Conservation (phyloP, 2,113 vertebrate species). For the Entelurus aequoreus region DNA sequence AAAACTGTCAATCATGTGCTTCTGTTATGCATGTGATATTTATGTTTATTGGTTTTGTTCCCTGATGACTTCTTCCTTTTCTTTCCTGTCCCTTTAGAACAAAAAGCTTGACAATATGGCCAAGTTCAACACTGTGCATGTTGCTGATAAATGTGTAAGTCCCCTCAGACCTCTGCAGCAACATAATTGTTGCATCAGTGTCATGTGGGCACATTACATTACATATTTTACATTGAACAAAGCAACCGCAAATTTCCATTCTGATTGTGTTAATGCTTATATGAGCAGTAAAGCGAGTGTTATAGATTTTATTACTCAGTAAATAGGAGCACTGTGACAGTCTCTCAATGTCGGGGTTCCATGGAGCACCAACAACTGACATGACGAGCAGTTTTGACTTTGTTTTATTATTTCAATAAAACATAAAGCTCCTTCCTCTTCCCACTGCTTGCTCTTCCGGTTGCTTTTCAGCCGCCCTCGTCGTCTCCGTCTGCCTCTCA, state of each 20-base stretch:
- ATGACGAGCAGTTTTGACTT: too few relatives aligned
- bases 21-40: neutral
- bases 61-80: conserved; percentile 37
- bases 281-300: conserved; percentile 4
- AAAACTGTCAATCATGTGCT: too few relatives aligned
- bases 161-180: conserved; percentile 5
- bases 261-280: conserved; percentile 70
- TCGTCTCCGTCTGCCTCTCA: too few relatives aligned
- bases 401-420: too few relatives aligned
- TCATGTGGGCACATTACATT: conserved; percentile 52
- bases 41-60: conserved; percentile 38
- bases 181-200: conserved; percentile 34
- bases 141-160: conserved; percentile 34
- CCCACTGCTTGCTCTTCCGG: too few relatives aligned
- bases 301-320: neutral
- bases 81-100: conserved; percentile 35
- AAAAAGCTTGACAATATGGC: conserved; percentile 28
- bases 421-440: too few relatives aligned
- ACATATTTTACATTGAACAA: conserved; percentile 43
- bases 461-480: too few relatives aligned
- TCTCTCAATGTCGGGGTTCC: too few relatives aligned
- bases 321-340: too few relatives aligned
- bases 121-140: conserved; percentile 45
- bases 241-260: conserved; percentile 55
- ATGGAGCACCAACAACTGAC: too few relatives aligned